phyloP scores from a whole-genome alignment of 2,113 vertebrate species.

The Scophthalmus maximus region DNA sequence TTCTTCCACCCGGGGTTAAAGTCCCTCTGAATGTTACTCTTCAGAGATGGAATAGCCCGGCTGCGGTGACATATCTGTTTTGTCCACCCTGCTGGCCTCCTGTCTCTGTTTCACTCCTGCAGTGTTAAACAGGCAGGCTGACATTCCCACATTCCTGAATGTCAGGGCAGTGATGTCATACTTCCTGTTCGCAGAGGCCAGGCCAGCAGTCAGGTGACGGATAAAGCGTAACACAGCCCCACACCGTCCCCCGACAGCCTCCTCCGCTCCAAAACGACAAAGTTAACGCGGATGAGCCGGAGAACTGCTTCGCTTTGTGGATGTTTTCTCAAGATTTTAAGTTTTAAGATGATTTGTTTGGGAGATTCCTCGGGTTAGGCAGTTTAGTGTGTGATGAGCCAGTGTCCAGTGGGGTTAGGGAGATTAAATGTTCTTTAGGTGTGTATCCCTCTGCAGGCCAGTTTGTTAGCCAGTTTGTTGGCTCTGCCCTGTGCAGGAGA shows the following conservation, averaged over 20 bases:
- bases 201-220: conserved; percentile 71
- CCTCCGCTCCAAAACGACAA: background rate
- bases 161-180: conserved; percentile 80
- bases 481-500: conserved; percentile 49
- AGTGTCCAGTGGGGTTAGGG: conserved; percentile 50
- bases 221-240: conserved; percentile 53
- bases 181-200: conserved; percentile 77
- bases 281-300: conserved; percentile 23
- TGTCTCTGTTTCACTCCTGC: conserved; percentile 39
- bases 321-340: conserved; percentile 50
- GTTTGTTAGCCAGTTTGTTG: conserved; percentile 65
- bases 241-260: conserved; percentile 13
- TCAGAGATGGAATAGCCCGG: conserved; percentile 16
- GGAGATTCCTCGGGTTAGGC: conserved; percentile 27
- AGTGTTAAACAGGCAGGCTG: conserved; percentile 62
- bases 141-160: conserved; percentile 81
- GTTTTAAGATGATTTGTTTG: conserved; percentile 51
- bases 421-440: conserved; percentile 70
- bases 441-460: conserved; percentile 48
- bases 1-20: background rate
- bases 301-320: conserved; percentile 32
- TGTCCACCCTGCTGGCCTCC: conserved; percentile 34
- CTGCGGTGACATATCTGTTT: conserved; percentile 27
- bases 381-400: conserved; percentile 58
- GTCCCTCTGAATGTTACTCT: conserved; percentile 3